Base-by-base conservation (phyloP, 2,888 invertebrate genomes). In the Caenorhabditis macrosperma region DNA sequence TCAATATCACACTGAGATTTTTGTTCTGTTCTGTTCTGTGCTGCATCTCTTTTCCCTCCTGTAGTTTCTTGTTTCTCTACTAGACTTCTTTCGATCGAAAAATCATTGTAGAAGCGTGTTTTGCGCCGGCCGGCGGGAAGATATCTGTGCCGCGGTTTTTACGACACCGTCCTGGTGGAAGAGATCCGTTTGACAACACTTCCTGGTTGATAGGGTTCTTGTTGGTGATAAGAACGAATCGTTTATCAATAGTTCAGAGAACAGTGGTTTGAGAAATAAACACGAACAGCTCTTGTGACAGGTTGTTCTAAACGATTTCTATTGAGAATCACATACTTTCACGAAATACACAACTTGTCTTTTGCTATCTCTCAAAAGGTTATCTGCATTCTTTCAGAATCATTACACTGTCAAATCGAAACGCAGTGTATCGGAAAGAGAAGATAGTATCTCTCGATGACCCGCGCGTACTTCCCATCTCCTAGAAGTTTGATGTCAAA, bases 401-500 rank as follows among this genome's bases (percentile, higher is more conserved):
- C 30, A 17, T 54, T 71, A 71, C 71, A 71, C 71, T 38, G 57
- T 30, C 30, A 10, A 30, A 60, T 30, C 41, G 26, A 48, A n/a
- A 6, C 28, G 24, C 38, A 52, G 24, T 38, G 20, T 55, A 10
- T 33, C n/a, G 30, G 44, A 44, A 28, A 71, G 60, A 38, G 35
- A 54, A 72, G 72, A 72, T 72, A n/a, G 7, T 48, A 63, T 72
- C 71, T 71, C 10, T 26, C 15, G 24, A n/a, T 35, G 64, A 33
- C 33, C 41, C 38, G 52, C 52, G 22, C 52, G 52, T 41, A 44
- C 28, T 33, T 46, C n/a, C 33, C 41, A 57, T 48, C 35, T 57
- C 48, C 26, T 20, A 60, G 69, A 69, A 69, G 69, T 69, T 69
- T 69, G 69, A 69, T 69, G 69, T 44, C 68, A 60, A 52, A 33